These are phyloP conservation scores for Mycteria americana DNA, from an alignment of 2,797 vertebrate genomes.

Conservation along the genomic window DNA sequence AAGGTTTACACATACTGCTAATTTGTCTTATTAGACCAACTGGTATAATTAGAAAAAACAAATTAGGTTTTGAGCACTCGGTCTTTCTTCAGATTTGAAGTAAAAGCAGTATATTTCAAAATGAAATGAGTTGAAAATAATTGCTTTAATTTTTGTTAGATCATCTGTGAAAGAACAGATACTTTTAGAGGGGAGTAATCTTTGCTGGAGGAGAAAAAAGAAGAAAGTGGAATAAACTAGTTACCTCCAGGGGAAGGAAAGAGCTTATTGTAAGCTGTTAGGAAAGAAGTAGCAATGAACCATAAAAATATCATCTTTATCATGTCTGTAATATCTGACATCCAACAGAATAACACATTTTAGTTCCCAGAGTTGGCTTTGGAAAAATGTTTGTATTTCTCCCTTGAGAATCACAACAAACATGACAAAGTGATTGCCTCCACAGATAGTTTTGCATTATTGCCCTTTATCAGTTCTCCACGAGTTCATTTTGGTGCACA, in stretches of 20 bases:
- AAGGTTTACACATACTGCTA: background rate
- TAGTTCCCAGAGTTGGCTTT: background rate
- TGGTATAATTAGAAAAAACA: background rate
- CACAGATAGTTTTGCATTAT: background rate
- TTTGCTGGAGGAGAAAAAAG: background rate
- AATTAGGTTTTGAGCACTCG: background rate
- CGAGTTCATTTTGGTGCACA: background rate
- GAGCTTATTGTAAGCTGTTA: background rate
- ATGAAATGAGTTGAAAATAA: background rate
- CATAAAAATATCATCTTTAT: background rate
- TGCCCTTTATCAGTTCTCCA: background rate
- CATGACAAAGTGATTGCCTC: background rate
- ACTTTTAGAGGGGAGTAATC: background rate
- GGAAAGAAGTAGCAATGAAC: background rate
- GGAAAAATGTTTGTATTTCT: background rate
- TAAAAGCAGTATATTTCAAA: background rate
- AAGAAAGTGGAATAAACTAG: background rate
- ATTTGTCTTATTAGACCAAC: background rate
- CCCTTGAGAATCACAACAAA: background rate
- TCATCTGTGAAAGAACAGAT: background rate
- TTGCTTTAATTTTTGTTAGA: background rate
- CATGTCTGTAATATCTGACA: background rate
- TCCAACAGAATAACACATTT: background rate
- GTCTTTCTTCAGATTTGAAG: background rate
- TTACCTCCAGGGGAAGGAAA: background rate